These are phyloP conservation scores for Drosophila mayri DNA, from an alignment of 1,140 invertebrate genomes.

Conservation along the genomic window DNA sequence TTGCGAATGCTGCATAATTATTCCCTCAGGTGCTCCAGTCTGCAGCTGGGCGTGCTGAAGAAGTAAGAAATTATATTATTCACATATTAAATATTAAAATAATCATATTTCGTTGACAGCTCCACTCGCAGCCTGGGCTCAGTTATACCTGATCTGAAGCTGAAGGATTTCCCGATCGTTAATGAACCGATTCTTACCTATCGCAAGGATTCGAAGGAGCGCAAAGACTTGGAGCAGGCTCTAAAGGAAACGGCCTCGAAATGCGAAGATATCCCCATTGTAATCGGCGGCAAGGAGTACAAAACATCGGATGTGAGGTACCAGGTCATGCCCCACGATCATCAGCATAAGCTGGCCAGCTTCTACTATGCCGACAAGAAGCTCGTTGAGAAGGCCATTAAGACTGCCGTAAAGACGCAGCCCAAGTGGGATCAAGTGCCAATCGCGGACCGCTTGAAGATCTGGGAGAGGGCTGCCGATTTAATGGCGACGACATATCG, in stretches of 20 bases:
- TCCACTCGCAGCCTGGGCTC: slow-evolving; percentile 86
- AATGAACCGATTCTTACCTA: slow-evolving; percentile 95
- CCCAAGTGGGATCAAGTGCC: slow-evolving; percentile 94
- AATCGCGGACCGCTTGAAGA: slow-evolving; percentile 90
- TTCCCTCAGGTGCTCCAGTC: slow-evolving; percentile 20
- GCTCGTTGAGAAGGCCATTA: slow-evolving; percentile 94
- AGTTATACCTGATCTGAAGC: slow-evolving; percentile 87
- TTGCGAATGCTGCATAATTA: slow-evolving; percentile 56
- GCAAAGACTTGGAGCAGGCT: slow-evolving; percentile 90
- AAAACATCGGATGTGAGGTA: slow-evolving; percentile 90
- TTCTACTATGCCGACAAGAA: slow-evolving; percentile 96
- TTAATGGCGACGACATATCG: slow-evolving; percentile 95
- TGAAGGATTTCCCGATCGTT: slow-evolving; percentile 89
- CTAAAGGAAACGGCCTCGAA: slow-evolving; percentile 88
- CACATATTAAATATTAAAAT: background rate
- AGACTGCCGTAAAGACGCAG: slow-evolving; percentile 91
- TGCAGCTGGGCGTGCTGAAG: slow-evolving; percentile 37
- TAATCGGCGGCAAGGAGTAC: slow-evolving; percentile 95
- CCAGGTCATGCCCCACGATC: slow-evolving; percentile 94
- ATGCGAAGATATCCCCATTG: slow-evolving; percentile 94
- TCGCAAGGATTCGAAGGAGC: slow-evolving; percentile 93
- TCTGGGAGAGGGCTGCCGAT: slow-evolving; percentile 95
- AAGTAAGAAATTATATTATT: slow-evolving; percentile 30
- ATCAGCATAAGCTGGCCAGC: slow-evolving; percentile 94
- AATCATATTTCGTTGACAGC: slow-evolving; percentile 5